phyloP scores from a whole-genome alignment of 2,113 vertebrate species.

The Carassius gibelio region DNA sequence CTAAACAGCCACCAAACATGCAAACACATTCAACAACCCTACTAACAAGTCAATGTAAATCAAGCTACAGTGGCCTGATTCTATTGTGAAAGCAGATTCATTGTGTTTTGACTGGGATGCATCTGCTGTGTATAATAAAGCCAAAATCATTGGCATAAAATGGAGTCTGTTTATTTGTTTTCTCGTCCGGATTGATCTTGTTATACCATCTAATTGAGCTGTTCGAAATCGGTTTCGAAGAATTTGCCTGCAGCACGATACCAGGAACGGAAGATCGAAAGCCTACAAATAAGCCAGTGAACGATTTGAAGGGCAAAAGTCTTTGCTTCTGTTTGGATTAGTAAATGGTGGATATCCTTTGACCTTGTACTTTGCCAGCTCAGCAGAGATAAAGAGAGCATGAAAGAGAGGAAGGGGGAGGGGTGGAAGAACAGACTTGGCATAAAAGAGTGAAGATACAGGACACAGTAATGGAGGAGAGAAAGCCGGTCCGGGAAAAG shows the following conservation, averaged over 20 bases:
- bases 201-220: slow-evolving; percentile 38
- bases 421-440: slow-evolving; percentile 42
- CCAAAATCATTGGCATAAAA: slow-evolving; percentile 31
- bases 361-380: slow-evolving; percentile 75
- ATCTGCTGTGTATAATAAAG: neutral
- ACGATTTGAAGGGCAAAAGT: slow-evolving; percentile 44
- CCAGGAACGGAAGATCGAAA: neutral
- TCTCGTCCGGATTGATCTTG: slow-evolving; percentile 36
- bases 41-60: slow-evolving; percentile 3
- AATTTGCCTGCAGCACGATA: neutral
- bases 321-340: slow-evolving; percentile 49
- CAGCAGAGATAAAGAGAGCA: slow-evolving; percentile 71
- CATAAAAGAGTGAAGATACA: slow-evolving; percentile 33
- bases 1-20: neutral
- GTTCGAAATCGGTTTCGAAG: slow-evolving; percentile 1
- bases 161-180: slow-evolving; percentile 45
- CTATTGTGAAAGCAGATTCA: slow-evolving; percentile 14
- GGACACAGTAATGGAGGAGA: slow-evolving; percentile 59
- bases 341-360: slow-evolving; percentile 65
- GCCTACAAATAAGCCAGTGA: slow-evolving; percentile 19
- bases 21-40: slow-evolving; percentile 12
- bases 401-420: slow-evolving; percentile 46
- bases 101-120: slow-evolving; percentile 17
- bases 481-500: slow-evolving; percentile 22
- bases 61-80: slow-evolving; percentile 27